These are phyloP conservation scores for Ophonus ardosiacus DNA, from an alignment of 2,888 invertebrate species.

Conservation along the genomic window DNA sequence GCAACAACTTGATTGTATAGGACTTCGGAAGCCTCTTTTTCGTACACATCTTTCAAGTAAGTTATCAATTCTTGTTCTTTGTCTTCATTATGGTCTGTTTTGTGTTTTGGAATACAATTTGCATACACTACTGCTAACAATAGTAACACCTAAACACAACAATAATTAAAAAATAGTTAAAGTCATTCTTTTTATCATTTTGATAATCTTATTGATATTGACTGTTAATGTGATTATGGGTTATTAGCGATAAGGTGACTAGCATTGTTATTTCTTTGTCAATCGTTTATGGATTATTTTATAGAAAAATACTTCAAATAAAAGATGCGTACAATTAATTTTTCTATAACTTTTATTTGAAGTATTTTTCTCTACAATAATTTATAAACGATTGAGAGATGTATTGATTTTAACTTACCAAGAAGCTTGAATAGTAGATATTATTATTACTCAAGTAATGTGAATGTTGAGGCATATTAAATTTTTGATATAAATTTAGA, in stretches of 20 bases:
- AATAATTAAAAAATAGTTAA: slow-evolving; percentile 1
- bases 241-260: no score
- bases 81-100: not conserved
- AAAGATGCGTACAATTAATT: not conserved
- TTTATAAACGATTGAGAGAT: no score
- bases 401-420: not conserved
- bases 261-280: no score
- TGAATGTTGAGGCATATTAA: not conserved
- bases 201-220: no score
- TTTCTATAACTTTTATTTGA: no score
- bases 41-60: slow-evolving; percentile 68
- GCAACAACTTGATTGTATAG: slow-evolving; percentile 73
- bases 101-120: slow-evolving; percentile 9
- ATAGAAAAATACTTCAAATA: no score
- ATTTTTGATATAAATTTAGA: no score
- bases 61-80: slow-evolving; percentile 46
- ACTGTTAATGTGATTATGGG: no score
- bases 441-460: not conserved
- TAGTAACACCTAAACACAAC: not conserved
- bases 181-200: not conserved
- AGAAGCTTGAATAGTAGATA: not conserved
- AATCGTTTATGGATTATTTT: no score
- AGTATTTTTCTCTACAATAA: no score
- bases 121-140: not conserved
- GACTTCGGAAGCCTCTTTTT: slow-evolving; percentile 69